Evolutionary conservation across 1,140 invertebrate genomes (phyloP), one percentile per base, ranked within the genome.

Genomic region (Drosophila elegans): DNA sequence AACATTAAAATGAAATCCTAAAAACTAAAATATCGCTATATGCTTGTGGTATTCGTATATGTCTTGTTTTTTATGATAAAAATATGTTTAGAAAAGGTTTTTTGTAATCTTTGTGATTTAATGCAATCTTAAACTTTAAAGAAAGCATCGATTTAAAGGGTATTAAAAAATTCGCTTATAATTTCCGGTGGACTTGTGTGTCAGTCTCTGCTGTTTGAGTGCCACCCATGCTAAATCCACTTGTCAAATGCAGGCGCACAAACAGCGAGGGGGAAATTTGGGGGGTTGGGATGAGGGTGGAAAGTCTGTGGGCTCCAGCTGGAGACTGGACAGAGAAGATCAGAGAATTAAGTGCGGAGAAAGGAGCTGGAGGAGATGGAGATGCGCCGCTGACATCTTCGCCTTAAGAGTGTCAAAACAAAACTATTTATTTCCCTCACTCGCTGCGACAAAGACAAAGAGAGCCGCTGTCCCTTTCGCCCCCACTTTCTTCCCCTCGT

Each of bases 401-500:
- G 63, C 64, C 74, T 77, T 77, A 77, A 60, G 73, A 77, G 74
- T 77, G 74, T 77, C 74, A 77, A 77, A 77, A 77, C 74, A 77
- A 77, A 77, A 77, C 74, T 77, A 77, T 77, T 77, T 77, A 69
- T 77, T 77, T 76, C 54, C 49, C 63, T 68, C 62, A 61, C 69
- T 54, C 38, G 45, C 42, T 39, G 45, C 45, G 64, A 68, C 64
- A 68, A 38, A 44, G 64, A 67, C 60, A 42, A 64, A 63, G 64
- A 41, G 63, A 10, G 56, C 12, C 36, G 12, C 12, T 27, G 12
- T 10, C 9, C n/a, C 45, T n/a, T 11, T 21, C 10, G 49, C 16
- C 10, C 55, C 32, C 55, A 48, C 51, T 63, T 74, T 48, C 59
- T 74, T 27, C 51, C 56, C 64, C 45, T 16, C 36, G 59, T 11